Base-by-base conservation (phyloP, 2,888 invertebrate species). In the Coleophora deauratella region DNA sequence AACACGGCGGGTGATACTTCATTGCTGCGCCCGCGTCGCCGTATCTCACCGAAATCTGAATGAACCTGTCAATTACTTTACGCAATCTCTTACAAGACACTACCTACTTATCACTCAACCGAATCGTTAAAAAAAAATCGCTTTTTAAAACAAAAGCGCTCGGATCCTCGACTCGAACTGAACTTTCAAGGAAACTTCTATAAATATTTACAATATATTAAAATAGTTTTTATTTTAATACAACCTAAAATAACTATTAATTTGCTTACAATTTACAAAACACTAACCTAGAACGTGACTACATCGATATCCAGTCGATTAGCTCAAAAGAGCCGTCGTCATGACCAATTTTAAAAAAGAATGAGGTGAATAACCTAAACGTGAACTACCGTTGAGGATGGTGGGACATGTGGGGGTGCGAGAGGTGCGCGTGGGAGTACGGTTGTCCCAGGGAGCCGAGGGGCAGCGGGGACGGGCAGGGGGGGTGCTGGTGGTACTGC, bases 331-430 rank as follows among this genome's bases (percentile, higher is more conserved):
- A 35, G 12, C 27, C 10, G 11, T 12, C 35, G 21, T 21, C 9
- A 35, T 15, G 21, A 35, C 35, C 21, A 35, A 35, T 21, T 35
- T 3, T 21, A 33, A 13, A 33, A 6, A 3, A 21, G 6, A 13
- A 35, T 15, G 21, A 21, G n/a, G 8, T 27, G 32, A 12, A 11
- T 38, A 31, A 9, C 10, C 31, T 31, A 31, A 31, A 31, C 65
- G 62, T 44, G 52, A 72, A 88, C 90, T 93, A 94, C 90, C 94
- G 93, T 84, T 94, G 94, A 61, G 92, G 90, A 80, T 94, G 94
- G 68, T 91, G 92, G 37, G 91, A 90, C 79, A 92, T 91, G 72
- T 91, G 91, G 47, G 91, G 89, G 66, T 91, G 91, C 53, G 89
- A 89, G 66, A 85, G 72, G 60, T 82, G 88, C 50, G 82, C 84